phyloP scores from a whole-genome alignment of 2,113 vertebrate species.

The Castor canadensis region DNA sequence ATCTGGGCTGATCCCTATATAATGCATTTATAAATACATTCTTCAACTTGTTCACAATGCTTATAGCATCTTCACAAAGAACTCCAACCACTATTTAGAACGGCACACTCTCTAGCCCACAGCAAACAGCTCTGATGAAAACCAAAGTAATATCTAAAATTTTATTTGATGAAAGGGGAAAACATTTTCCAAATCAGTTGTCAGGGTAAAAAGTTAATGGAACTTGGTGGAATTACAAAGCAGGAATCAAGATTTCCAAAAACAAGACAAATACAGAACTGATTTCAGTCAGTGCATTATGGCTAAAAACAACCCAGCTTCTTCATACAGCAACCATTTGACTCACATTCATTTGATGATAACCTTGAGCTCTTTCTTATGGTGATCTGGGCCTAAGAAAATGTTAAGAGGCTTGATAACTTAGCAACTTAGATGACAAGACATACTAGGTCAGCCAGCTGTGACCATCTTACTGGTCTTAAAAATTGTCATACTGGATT shows the following conservation, averaged over 20 bases:
- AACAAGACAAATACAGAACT: not conserved
- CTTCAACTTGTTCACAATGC: not conserved
- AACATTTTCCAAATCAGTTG: not conserved
- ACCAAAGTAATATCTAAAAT: constrained; percentile 8
- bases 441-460: not conserved
- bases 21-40: constrained; percentile 14
- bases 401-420: not conserved
- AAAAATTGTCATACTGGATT: not conserved
- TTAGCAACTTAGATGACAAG: constrained; percentile 72
- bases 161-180: not conserved
- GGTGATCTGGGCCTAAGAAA: not conserved
- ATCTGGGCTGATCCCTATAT: not conserved
- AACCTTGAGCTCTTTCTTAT: not conserved
- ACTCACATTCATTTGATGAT: not conserved
- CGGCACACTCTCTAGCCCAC: not conserved
- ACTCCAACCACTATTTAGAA: not conserved
- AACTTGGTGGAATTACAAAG: not conserved
- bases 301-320: not conserved
- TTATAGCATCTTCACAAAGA: not conserved
- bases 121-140: not conserved
- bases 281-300: not conserved
- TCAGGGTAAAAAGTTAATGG: not conserved
- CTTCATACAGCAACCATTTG: not conserved
- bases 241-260: not conserved
- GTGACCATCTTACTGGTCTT: constrained; percentile 69